Conservation (phyloP, 2,797 vertebrate species). For the Diglossa cyanea region DNA sequence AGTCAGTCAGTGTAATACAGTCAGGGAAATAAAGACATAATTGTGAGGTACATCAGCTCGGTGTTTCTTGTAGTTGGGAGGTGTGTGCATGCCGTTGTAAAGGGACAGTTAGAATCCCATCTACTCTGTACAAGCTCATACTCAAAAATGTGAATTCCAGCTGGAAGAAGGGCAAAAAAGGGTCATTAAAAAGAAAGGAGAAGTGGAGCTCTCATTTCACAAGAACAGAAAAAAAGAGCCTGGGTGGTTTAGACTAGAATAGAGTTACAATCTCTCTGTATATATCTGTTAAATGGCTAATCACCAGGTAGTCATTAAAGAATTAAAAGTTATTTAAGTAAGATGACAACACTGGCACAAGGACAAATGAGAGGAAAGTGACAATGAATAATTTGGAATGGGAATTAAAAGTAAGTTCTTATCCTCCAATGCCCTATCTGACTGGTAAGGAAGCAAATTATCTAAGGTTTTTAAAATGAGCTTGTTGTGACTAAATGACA, state of each 20-base stretch:
- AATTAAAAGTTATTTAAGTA: background rate
- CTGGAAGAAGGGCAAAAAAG: background rate
- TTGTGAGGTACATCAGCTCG: background rate
- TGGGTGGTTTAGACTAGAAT: background rate
- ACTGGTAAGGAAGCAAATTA: background rate
- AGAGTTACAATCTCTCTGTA: rapidly evolving
- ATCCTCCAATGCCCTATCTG: background rate
- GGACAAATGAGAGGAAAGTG: background rate
- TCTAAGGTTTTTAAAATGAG: background rate
- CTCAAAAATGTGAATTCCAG: background rate
- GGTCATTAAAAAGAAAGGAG: background rate
- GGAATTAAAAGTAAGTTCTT: background rate
- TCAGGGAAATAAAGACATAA: background rate
- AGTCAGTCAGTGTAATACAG: background rate
- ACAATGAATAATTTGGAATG: background rate
- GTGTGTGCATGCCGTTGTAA: background rate
- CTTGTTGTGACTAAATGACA: background rate
- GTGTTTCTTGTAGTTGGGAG: background rate
- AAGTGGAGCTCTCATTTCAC: background rate
- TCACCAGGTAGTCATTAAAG: background rate
- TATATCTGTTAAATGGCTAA: background rate
- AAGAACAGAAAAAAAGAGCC: background rate
- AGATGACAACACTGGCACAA: background rate
- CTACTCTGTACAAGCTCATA: background rate
- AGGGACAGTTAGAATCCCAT: background rate